phyloP scores from a whole-genome alignment of 2,797 vertebrate species.

The Acrocephalus scirpaceus region DNA sequence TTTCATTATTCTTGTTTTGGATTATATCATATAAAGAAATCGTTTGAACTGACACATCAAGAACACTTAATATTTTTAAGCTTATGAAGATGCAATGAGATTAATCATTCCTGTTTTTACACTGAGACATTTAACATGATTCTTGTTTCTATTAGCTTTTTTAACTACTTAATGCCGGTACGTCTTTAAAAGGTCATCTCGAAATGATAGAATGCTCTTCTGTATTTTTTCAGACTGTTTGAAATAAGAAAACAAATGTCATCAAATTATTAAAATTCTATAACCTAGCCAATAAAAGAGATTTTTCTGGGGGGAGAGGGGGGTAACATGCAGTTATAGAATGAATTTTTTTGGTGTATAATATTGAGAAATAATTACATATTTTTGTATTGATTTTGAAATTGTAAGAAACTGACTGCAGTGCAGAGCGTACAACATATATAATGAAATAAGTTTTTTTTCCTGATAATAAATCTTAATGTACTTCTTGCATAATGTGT shows the following conservation, averaged over 20 bases:
- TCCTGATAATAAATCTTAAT: not conserved
- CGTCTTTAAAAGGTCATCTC: not conserved
- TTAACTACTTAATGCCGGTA: not conserved
- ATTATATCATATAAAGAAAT: not conserved
- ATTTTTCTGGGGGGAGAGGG: accelerated
- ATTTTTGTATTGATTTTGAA: not conserved
- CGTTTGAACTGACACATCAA: not conserved
- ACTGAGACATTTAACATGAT: not conserved
- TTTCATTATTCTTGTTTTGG: not conserved
- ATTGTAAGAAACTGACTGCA: not conserved
- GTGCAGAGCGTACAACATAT: not conserved
- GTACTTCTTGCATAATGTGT: not conserved
- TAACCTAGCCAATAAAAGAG: not conserved
- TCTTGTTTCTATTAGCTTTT: not conserved
- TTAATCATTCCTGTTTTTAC: not conserved
- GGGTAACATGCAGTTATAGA: not conserved
- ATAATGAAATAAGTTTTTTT: not conserved
- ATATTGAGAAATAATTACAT: not conserved
- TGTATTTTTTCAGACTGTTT: not conserved
- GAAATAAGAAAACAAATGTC: not conserved
- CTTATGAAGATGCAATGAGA: not conserved
- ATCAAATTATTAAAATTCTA: not conserved
- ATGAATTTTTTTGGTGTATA: not conserved
- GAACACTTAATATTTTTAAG: not conserved
- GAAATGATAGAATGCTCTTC: not conserved